Conservation (phyloP, 53 echinoderm and acorn worm genomes). For the Patiria pectinifera region DNA sequence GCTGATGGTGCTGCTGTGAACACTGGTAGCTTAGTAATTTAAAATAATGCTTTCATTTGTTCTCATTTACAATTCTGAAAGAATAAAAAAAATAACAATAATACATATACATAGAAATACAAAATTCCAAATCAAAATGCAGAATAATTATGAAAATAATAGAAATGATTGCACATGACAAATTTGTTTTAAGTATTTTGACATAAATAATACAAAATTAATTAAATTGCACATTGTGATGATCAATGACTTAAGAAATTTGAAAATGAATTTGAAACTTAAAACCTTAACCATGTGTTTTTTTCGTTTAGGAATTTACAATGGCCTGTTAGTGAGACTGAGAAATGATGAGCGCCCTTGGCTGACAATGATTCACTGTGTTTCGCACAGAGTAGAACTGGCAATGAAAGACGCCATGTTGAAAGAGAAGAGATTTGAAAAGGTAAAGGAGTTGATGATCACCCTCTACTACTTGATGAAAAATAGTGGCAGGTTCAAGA, state of each 20-base stretch:
- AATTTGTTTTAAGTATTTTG: neutral
- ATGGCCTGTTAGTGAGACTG: conserved; percentile 56
- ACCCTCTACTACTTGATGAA: conserved; percentile 69
- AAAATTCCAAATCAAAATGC: neutral
- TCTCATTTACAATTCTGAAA: neutral
- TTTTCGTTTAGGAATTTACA: conserved; percentile 62
- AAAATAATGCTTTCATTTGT: neutral
- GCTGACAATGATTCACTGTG: conserved; percentile 67
- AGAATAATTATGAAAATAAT: neutral
- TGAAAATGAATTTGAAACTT: conserved; percentile 1
- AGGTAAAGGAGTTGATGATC: conserved; percentile 70
- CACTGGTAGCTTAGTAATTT: neutral
- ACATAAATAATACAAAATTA: neutral
- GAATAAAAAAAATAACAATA: conserved; percentile 1
- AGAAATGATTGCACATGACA: neutral
- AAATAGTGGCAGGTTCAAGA: conserved; percentile 64
- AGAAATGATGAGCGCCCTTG: conserved; percentile 62
- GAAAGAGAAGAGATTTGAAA: too few relatives aligned
- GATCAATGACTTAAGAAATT: neutral
- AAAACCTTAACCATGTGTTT: neutral
- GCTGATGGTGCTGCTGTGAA: conserved; percentile 65
- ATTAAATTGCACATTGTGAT: neutral
- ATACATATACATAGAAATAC: neutral
- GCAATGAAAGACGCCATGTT: conserved; percentile 64
- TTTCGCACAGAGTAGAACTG: conserved; percentile 68